These are phyloP conservation scores for Mesocentrotus franciscanus DNA, from an alignment of 53 echinoderm and acorn worm genomes.

Conservation along the genomic window DNA sequence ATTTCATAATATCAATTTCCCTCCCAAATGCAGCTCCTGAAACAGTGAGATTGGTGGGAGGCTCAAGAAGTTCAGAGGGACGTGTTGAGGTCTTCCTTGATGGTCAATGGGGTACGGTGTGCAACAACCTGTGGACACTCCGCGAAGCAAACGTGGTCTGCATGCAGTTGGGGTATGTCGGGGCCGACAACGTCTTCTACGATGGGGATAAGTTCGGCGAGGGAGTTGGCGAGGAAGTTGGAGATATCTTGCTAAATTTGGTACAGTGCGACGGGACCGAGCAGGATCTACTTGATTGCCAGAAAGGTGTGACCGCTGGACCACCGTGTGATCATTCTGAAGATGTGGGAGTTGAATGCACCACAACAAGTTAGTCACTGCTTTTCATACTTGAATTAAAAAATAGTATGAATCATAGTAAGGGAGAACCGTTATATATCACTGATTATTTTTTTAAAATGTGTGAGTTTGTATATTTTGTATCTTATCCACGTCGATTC, in stretches of 20 bases:
- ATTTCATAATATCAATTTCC: not conserved
- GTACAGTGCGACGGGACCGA: not conserved
- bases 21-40: not conserved
- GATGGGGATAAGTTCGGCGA: not conserved
- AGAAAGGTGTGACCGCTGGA: not conserved
- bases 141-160: slow-evolving; percentile 1
- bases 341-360: slow-evolving; percentile 3
- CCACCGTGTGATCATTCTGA: not conserved
- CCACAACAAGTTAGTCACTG: not conserved
- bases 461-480: too few relatives aligned
- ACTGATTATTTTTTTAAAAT: too few relatives aligned
- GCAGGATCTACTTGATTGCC: not conserved
- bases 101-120: not conserved
- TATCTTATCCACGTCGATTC: too few relatives aligned
- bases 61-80: not conserved
- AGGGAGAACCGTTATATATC: too few relatives aligned
- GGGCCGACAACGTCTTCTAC: not conserved
- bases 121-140: not conserved
- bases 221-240: not conserved
- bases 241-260: not conserved
- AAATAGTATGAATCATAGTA: too few relatives aligned
- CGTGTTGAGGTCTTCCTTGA: not conserved
- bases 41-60: not conserved
- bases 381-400: not conserved
- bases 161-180: slow-evolving; percentile 1